Base-by-base conservation (phyloP, 2,113 vertebrate genomes). In the Cynoglossus semilaevis region DNA sequence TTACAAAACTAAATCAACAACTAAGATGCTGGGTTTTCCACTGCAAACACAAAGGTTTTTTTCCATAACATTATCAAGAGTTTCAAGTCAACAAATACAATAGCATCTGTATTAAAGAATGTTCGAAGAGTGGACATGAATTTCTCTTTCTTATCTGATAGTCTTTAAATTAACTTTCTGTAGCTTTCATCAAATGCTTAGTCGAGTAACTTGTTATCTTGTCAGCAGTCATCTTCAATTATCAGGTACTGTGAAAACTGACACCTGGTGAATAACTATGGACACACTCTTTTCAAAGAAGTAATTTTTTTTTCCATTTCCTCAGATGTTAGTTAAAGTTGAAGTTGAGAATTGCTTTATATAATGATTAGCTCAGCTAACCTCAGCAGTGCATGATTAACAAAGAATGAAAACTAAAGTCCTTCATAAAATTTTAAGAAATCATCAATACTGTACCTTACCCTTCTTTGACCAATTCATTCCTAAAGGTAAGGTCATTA, bases 391-490 rank as follows among this genome's bases (percentile, higher is more conserved):
- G 9, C 38, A 12, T 10, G 1, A 41, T 41, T 4, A 41, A 41
- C 38, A 4, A 12, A 14, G 12, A 41, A 41, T 47, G 12, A 19
- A 17, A 1, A 36, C 2, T 8, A 12, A 22, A n/a, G n/a, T n/a
- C n/a, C n/a, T 45, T 14, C 15, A n/a, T 35, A 48, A 49, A 47
- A 44, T 16, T 1, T 49, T 48, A 1, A 44, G 38, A 2, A 55
- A 70, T 65, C 50, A 1, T 49, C 18, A 29, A 42, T 44, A 51
- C 47, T 55, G 37, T 0, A 40, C 2, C 85, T 88, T 86, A 83
- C 86, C 78, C 50, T 68, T 86, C 63, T 15, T 74, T 58, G 52
- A 17, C 6, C 38, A 18, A 49, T 81, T 69, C 84, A 88, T 88
- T 7, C 29, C 72, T 65, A 29, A 46, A 40, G n/a, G 47, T 54